phyloP scores from a whole-genome alignment of 2,113 vertebrate genomes.

The Clarias magur region DNA sequence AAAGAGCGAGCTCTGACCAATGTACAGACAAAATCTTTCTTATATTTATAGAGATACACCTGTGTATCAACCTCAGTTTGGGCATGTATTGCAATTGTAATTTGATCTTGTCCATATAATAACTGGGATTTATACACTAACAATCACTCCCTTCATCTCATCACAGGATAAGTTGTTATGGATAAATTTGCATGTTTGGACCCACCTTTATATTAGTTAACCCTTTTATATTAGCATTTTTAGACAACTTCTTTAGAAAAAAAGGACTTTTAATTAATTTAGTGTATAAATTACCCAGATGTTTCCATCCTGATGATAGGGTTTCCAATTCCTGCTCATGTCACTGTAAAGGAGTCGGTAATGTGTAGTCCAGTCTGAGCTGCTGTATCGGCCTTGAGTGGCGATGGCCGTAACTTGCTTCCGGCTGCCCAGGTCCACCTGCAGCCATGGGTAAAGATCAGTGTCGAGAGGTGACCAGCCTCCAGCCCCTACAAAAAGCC shows the following conservation, averaged over 20 bases:
- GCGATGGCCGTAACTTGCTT: constrained; percentile 89
- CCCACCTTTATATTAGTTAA: background rate
- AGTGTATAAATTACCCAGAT: constrained; percentile 86
- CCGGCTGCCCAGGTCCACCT: constrained; percentile 89
- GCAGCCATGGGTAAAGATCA: constrained; percentile 96
- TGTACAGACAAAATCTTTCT: no score
- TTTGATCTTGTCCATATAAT: no score
- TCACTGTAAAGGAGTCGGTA: constrained; percentile 95
- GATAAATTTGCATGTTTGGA: no score
- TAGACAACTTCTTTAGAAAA: background rate
- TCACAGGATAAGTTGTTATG: no score
- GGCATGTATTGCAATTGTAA: no score
- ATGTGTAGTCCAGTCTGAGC: constrained; percentile 93
- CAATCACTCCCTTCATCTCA: no score
- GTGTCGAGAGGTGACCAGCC: constrained; percentile 96
- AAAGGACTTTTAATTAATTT: background rate
- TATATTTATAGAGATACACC: no score
- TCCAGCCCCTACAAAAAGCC: constrained; percentile 80
- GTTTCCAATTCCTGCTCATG: constrained; percentile 94
- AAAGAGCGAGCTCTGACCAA: no score
- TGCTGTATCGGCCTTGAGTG: constrained; percentile 96
- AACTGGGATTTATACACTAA: no score
- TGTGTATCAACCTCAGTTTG: no score
- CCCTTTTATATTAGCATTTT: background rate
- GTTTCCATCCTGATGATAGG: constrained; percentile 95